Evolutionary conservation across 2,888 invertebrate species (phyloP), one percentile per base, ranked within the genome.

Genomic region (Masnerella sp.): DNA sequence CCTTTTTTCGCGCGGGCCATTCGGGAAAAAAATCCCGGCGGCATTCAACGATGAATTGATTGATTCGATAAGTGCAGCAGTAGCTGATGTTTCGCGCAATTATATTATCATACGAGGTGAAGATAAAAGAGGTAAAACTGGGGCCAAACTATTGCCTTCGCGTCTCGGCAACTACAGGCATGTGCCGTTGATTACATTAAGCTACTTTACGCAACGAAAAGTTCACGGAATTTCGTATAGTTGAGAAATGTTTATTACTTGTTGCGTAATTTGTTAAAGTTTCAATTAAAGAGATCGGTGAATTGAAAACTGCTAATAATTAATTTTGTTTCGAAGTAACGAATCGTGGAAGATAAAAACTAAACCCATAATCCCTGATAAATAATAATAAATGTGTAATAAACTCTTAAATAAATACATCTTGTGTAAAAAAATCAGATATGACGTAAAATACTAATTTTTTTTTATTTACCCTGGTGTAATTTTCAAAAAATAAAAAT

Each of bases 241-340:
- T 56, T 49, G 12, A 17, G 9, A n/a, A 47, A 56, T 47, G 43
- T 65, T 65, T 65, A 47, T 54, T 54, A 30, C 45, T 45, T 38
- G 30, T 30, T 47, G 45, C 15, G 11, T 18, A 64, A 64, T 40
- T 64, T 52, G 43, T 64, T 62, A 36, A 52, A 43, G 43, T 64
- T 64, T 43, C 17, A 22, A 34, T 38, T 38, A 32, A 49, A 40
- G 12, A 15, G 40, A 49, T 49, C 25, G 14, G 20, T 45, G 36
- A 42, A 34, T 25, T 22, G 45, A n/a, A 40, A 18, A 40, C n/a
- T 14, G 1, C 5, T 8, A 34, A 43, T 12, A 15, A 5, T 4
- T 18, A 56, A 14, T 43, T 25, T 12, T 11, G 11, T 22, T 42
- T 22, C 22, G 1, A 18, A 8, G 22, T 22, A 30, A 22, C 22